phyloP scores from a whole-genome alignment of 2,888 invertebrate genomes.

The Drosophila quinaria region DNA sequence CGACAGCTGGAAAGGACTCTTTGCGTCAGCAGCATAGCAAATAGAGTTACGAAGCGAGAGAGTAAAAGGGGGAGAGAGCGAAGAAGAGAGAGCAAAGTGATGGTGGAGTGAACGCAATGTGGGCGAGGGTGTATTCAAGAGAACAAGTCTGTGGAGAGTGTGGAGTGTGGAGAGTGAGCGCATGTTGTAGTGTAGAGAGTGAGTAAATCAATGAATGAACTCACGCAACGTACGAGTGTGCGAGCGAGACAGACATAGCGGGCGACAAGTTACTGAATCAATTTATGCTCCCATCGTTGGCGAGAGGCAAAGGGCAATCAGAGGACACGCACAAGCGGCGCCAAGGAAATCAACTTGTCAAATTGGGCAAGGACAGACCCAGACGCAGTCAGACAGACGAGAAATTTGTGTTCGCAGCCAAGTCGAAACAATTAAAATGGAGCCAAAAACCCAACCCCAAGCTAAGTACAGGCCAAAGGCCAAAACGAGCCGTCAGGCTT shows the following conservation, averaged over 20 bases:
- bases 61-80: background rate
- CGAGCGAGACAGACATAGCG: slow-evolving; percentile 22
- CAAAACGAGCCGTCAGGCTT: slow-evolving; percentile 47
- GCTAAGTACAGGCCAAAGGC: slow-evolving; percentile 36
- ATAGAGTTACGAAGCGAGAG: slow-evolving; percentile 58
- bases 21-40: slow-evolving; percentile 72
- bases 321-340: slow-evolving; percentile 61
- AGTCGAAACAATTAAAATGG: slow-evolving; percentile 46
- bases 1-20: slow-evolving; percentile 70
- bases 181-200: slow-evolving; percentile 10
- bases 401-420: slow-evolving; percentile 22
- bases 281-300: slow-evolving; percentile 47
- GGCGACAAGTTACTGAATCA: slow-evolving; percentile 63
- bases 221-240: slow-evolving; percentile 45
- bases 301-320: slow-evolving; percentile 63
- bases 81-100: slow-evolving; percentile 9
- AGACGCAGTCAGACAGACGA: background rate
- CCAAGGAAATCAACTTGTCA: slow-evolving; percentile 78
- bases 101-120: background rate
- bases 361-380: slow-evolving; percentile 61
- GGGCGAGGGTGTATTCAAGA: background rate
- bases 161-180: slow-evolving; percentile 16
- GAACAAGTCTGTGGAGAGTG: slow-evolving; percentile 18
- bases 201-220: slow-evolving; percentile 74
- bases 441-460: background rate